These are phyloP conservation scores for Tricholauxania praeusta DNA, from an alignment of 2,888 invertebrate genomes.

Conservation along the genomic window DNA sequence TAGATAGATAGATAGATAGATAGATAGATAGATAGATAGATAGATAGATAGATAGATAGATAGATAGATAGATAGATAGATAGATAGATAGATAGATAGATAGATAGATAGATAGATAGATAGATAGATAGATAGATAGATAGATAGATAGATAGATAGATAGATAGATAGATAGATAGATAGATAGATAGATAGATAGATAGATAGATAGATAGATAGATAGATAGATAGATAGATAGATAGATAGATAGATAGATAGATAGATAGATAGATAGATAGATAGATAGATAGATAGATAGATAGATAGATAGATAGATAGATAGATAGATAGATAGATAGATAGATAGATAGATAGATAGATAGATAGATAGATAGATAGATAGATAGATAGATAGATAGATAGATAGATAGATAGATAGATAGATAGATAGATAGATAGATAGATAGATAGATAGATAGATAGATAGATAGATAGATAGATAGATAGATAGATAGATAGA, in stretches of 20 bases:
- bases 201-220: slow-evolving; percentile 20
- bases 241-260: slow-evolving; percentile 20
- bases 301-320: slow-evolving; percentile 20
- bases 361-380: slow-evolving; percentile 20
- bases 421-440: slow-evolving; percentile 20
- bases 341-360: slow-evolving; percentile 21
- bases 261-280: slow-evolving; percentile 20
- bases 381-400: slow-evolving; percentile 20
- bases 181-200: slow-evolving; percentile 20
- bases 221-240: slow-evolving; percentile 21
- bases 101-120: slow-evolving; percentile 20
- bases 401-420: slow-evolving; percentile 21
- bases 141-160: slow-evolving; percentile 19
- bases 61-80: slow-evolving; percentile 20
- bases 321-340: slow-evolving; percentile 20
- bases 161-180: slow-evolving; percentile 21
- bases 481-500: slow-evolving; percentile 20
- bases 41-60: slow-evolving; percentile 8
- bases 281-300: slow-evolving; percentile 21
- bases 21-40: slow-evolving; percentile 14
- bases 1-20: slow-evolving; percentile 11
- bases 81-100: slow-evolving; percentile 21
- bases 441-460: slow-evolving; percentile 20
- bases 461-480: slow-evolving; percentile 20
- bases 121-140: slow-evolving; percentile 18